phyloP scores from a whole-genome alignment of 2,888 invertebrate genomes.

The Mesopsocus fuscifrons region DNA sequence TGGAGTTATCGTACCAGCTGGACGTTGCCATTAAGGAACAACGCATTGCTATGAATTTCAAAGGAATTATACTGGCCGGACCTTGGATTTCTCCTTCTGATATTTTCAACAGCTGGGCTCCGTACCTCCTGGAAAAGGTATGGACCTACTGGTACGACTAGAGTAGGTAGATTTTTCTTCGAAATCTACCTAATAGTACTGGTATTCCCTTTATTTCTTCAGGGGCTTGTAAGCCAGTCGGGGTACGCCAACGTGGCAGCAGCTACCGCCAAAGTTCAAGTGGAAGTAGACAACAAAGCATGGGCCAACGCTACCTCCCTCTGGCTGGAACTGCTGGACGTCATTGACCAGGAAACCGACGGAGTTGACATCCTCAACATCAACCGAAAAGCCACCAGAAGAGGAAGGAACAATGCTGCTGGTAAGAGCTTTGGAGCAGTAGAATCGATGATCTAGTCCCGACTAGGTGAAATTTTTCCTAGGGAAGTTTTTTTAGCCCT shows the following conservation, averaged over 20 bases:
- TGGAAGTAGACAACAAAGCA: background rate
- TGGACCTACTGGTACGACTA: slow-evolving; percentile 16
- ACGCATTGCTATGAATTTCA: slow-evolving; percentile 41
- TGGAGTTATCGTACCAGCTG: slow-evolving; percentile 47
- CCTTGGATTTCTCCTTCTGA: slow-evolving; percentile 82
- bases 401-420: too few relatives aligned
- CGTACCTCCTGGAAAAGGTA: slow-evolving; percentile 51
- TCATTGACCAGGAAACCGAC: background rate
- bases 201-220: too few relatives aligned
- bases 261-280: background rate
- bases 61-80: slow-evolving; percentile 68
- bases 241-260: background rate
- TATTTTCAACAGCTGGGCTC: slow-evolving; percentile 66
- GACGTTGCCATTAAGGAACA: slow-evolving; percentile 21
- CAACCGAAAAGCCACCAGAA: background rate
- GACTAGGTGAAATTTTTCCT: too few relatives aligned
- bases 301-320: background rate
- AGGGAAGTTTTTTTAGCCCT: too few relatives aligned
- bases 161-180: too few relatives aligned
- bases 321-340: background rate
- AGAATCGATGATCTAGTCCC: too few relatives aligned
- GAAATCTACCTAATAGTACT: too few relatives aligned
- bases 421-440: too few relatives aligned
- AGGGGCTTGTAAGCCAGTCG: background rate
- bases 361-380: background rate